Evolutionary conservation across 2,113 vertebrate genomes (phyloP).

Genomic region (Cavia porcellus): DNA sequence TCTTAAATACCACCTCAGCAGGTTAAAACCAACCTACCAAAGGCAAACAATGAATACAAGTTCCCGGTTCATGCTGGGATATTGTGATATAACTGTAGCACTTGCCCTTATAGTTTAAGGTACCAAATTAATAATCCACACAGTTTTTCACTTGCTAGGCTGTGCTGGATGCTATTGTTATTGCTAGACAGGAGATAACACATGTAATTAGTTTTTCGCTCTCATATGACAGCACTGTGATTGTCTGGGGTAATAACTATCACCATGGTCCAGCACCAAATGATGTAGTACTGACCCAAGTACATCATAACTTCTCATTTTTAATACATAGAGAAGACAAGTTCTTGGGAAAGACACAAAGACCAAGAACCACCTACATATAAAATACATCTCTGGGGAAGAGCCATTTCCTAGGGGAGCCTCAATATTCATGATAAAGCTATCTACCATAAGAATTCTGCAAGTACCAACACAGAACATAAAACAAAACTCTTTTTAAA

Average conservation of each 20-base stretch:
- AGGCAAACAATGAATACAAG: neutral
- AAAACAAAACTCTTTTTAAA: neutral
- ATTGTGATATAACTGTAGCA: neutral
- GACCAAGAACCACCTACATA: neutral
- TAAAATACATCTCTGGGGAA: neutral
- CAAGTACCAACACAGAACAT: neutral
- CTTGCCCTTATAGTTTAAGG: neutral
- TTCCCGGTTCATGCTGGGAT: neutral
- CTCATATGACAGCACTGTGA: neutral
- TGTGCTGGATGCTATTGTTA: neutral
- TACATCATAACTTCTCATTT: neutral
- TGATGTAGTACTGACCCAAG: neutral
- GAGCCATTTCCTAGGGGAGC: neutral
- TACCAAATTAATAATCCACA: neutral
- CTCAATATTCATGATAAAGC: neutral
- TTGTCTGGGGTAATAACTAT: neutral
- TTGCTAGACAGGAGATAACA: neutral
- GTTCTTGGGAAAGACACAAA: neutral
- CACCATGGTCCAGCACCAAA: neutral
- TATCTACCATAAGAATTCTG: neutral
- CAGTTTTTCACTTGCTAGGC: neutral
- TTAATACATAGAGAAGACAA: neutral
- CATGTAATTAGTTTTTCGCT: neutral
- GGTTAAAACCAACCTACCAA: neutral
- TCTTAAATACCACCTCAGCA: neutral